Evolutionary conservation across 2,888 invertebrate species (phyloP).

Genomic region (Lasioglossum lativentre): DNA sequence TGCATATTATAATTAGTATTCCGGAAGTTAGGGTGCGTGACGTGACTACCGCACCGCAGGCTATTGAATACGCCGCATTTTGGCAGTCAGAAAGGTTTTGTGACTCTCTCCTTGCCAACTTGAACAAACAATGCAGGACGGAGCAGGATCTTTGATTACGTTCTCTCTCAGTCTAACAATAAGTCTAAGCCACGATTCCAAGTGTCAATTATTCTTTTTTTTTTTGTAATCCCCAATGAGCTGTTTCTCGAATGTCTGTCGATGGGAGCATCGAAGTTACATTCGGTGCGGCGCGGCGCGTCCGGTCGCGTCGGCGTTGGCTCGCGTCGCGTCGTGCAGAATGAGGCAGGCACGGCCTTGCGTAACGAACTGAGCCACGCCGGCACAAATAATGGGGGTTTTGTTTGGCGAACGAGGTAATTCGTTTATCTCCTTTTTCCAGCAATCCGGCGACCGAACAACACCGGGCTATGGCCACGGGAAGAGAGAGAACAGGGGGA

Average conservation of each 20-base stretch:
- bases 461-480: slow-evolving; percentile 40
- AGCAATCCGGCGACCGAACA: slow-evolving; percentile 60
- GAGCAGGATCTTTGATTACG: not conserved
- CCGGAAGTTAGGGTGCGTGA: too few relatives aligned
- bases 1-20: too few relatives aligned
- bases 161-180: not conserved
- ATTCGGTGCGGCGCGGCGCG: slow-evolving; percentile 7
- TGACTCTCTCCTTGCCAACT: too few relatives aligned
- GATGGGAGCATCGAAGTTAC: slow-evolving; percentile 41
- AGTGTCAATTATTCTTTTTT: not conserved
- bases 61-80: not conserved
- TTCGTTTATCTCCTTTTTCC: slow-evolving; percentile 74
- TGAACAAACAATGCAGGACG: not conserved
- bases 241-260: slow-evolving; percentile 42
- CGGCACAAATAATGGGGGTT: slow-evolving; percentile 73
- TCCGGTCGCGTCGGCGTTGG: not conserved
- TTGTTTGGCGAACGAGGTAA: slow-evolving; percentile 71
- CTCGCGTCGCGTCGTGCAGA: slow-evolving; percentile 39
- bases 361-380: slow-evolving; percentile 73
- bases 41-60: too few relatives aligned
- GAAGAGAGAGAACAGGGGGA: slow-evolving; percentile 31
- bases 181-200: too few relatives aligned
- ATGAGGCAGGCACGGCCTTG: slow-evolving; percentile 70
- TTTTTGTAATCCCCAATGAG: slow-evolving; percentile 22
- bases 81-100: not conserved